Conservation (phyloP, 1,140 invertebrate species). For the Bradysia coprophila region DNA sequence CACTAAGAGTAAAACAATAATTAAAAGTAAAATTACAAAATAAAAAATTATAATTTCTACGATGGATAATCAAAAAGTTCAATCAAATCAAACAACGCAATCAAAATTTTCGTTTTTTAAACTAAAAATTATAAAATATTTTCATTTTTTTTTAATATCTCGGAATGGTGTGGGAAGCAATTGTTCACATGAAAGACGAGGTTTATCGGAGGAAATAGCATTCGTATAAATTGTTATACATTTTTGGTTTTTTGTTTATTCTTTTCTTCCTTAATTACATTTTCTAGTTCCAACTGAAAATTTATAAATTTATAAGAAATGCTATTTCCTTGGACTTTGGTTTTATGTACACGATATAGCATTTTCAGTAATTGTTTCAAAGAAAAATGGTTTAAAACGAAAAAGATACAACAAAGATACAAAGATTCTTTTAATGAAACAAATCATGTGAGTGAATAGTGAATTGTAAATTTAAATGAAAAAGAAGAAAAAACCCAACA, state of each 20-base stretch:
- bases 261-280: neutral
- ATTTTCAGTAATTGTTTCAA: too few species aligned
- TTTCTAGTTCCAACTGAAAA: neutral
- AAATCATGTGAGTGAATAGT: too few species aligned
- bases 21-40: neutral
- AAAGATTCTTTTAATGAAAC: too few species aligned
- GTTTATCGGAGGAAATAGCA: neutral
- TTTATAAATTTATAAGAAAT: neutral
- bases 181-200: conserved; percentile 23
- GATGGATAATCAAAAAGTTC: neutral
- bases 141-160: too few species aligned
- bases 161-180: conserved; percentile 27
- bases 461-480: too few species aligned
- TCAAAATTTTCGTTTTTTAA: neutral
- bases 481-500: neutral
- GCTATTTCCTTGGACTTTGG: too few species aligned
- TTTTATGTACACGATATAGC: too few species aligned
- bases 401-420: too few species aligned
- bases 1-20: neutral
- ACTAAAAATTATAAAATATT: neutral
- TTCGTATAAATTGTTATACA: neutral
- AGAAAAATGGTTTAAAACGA: too few species aligned
- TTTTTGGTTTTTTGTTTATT: neutral
- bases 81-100: neutral
- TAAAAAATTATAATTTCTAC: neutral